Percentiles rank a stretch among this genome's conserved stretches.
These are phyloP conservation scores for Xerus rutilus DNA, from an alignment of 2,797 vertebrate species.

Conservation along the genomic window DNA sequence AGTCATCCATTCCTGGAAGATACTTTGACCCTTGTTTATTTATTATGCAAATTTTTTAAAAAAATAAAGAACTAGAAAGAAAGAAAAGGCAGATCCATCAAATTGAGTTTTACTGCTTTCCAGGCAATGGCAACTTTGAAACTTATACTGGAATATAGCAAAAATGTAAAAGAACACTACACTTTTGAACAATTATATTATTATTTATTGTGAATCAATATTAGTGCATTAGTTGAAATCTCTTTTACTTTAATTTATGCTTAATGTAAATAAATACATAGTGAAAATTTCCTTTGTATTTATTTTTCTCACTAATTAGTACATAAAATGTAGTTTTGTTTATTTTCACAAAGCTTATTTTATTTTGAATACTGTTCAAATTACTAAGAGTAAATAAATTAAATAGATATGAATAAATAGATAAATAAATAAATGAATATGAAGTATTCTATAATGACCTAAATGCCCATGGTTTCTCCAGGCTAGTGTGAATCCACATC, in stretches of 20 bases:
- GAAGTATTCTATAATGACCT: not conserved
- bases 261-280: not conserved
- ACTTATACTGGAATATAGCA: constrained; percentile 5
- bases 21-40: not conserved
- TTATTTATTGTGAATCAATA: not conserved
- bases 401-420: too few species aligned
- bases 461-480: not conserved
- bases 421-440: too few species aligned
- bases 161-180: not conserved
- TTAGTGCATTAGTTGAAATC: not conserved
- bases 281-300: not conserved
- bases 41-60: not conserved
- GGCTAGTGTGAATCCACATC: rapidly evolving
- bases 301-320: not conserved
- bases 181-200: not conserved
- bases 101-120: not conserved
- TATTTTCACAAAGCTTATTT: not conserved
- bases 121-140: not conserved
- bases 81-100: not conserved
- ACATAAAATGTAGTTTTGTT: not conserved
- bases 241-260: not conserved
- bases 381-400: not conserved
- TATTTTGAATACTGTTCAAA: not conserved
- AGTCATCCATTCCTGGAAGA: not conserved
- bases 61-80: not conserved